Evolutionary conservation across 2,113 vertebrate genomes (phyloP).

Genomic region (Cyanoderma ruficeps): DNA sequence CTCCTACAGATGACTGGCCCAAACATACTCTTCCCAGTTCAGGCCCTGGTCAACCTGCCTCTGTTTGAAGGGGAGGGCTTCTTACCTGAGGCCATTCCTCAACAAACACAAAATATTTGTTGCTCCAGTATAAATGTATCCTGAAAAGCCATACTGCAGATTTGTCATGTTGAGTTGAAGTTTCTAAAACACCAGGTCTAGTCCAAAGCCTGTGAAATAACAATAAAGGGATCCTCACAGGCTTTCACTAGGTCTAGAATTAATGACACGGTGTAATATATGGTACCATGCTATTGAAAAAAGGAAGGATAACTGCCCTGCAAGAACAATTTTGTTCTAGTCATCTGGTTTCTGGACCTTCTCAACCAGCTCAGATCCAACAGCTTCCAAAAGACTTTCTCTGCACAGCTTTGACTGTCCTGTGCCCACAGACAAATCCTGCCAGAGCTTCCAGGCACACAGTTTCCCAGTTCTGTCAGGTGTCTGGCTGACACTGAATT

Average conservation of each 20-base stretch:
- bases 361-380: neutral
- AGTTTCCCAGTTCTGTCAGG: neutral
- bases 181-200: neutral
- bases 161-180: neutral
- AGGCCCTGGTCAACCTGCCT: neutral
- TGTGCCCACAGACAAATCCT: neutral
- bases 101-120: neutral
- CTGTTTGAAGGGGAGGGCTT: neutral
- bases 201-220: neutral
- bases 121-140: neutral
- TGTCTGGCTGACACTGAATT: neutral
- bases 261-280: neutral
- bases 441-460: fast-evolving
- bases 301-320: neutral
- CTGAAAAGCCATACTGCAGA: neutral
- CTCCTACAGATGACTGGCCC: neutral
- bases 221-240: neutral
- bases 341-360: neutral
- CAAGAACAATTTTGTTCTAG: neutral
- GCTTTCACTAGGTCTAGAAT: neutral
- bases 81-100: neutral
- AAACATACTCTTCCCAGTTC: neutral
- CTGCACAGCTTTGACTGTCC: neutral
- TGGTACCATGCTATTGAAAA: neutral
- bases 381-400: neutral